phyloP scores from a whole-genome alignment of 2,888 invertebrate species.

The Onthophagus sagittarius region DNA sequence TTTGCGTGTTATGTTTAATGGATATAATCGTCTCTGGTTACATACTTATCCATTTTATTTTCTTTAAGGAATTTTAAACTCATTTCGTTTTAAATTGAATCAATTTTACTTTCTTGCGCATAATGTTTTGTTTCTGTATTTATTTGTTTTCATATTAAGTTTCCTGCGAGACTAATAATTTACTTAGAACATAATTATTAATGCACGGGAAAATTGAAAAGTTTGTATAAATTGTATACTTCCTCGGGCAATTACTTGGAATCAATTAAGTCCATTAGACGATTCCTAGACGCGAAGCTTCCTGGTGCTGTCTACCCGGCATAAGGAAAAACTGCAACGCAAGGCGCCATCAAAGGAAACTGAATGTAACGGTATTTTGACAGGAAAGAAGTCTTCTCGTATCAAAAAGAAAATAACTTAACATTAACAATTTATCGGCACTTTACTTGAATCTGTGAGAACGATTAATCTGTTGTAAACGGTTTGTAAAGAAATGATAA shows the following conservation, averaged over 20 bases:
- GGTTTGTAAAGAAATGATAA: too few relatives aligned
- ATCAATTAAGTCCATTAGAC: background rate
- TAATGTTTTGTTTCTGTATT: too few relatives aligned
- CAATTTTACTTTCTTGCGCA: too few relatives aligned
- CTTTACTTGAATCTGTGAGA: too few relatives aligned
- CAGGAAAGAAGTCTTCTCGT: conserved; percentile 3
- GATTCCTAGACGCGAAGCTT: background rate
- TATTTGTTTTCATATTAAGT: background rate
- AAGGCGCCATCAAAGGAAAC: conserved; percentile 8
- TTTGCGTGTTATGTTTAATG: background rate
- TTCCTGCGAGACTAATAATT: background rate
- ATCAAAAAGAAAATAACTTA: background rate
- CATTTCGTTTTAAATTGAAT: too few relatives aligned
- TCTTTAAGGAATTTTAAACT: too few relatives aligned
- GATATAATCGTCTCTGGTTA: background rate
- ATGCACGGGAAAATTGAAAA: background rate
- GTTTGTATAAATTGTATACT: background rate
- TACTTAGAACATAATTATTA: background rate
- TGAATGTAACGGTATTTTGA: background rate
- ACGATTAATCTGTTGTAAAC: too few relatives aligned
- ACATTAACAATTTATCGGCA: background rate
- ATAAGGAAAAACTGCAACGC: background rate
- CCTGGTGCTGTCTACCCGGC: background rate
- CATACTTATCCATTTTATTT: too few relatives aligned
- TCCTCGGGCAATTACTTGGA: background rate